Evolutionary conservation across 1,140 invertebrate species (phyloP).

Genomic region (Ceratina calcarata): DNA sequence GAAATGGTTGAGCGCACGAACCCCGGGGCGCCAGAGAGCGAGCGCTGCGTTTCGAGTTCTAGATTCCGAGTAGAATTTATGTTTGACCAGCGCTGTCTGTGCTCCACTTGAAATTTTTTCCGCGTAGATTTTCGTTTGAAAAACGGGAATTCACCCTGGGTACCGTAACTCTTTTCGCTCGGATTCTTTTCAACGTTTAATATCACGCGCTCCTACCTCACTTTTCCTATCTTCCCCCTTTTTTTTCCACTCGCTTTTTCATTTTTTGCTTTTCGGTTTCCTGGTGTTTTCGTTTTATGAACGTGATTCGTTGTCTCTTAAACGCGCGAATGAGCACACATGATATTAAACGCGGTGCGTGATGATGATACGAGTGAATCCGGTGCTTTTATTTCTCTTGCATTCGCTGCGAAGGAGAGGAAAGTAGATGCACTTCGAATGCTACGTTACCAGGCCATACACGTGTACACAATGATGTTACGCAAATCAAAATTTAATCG

Average conservation of each 20-base stretch:
- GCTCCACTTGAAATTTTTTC: slow-evolving; percentile 23
- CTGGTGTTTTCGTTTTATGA: background rate
- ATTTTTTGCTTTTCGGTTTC: background rate
- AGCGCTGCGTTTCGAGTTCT: background rate
- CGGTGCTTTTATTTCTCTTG: background rate
- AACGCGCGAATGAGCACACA: background rate
- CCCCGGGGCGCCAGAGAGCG: no score
- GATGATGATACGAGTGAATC: background rate
- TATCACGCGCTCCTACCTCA: slow-evolving; percentile 1
- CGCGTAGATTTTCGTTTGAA: slow-evolving; percentile 3
- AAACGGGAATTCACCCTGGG: background rate
- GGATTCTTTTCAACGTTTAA: slow-evolving; percentile 21
- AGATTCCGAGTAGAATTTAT: background rate
- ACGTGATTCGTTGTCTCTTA: background rate
- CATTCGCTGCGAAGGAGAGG: background rate
- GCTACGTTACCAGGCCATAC: no score
- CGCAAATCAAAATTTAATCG: no score
- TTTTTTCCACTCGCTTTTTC: background rate
- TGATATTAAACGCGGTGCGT: background rate
- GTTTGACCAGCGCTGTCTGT: background rate
- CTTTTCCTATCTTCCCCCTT: background rate
- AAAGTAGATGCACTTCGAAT: no score
- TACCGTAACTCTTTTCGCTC: background rate
- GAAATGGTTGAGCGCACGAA: slow-evolving; percentile 19
- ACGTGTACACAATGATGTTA: no score